Base-by-base conservation (phyloP, 2,797 vertebrate genomes). In the Anisognathus igniventris region DNA sequence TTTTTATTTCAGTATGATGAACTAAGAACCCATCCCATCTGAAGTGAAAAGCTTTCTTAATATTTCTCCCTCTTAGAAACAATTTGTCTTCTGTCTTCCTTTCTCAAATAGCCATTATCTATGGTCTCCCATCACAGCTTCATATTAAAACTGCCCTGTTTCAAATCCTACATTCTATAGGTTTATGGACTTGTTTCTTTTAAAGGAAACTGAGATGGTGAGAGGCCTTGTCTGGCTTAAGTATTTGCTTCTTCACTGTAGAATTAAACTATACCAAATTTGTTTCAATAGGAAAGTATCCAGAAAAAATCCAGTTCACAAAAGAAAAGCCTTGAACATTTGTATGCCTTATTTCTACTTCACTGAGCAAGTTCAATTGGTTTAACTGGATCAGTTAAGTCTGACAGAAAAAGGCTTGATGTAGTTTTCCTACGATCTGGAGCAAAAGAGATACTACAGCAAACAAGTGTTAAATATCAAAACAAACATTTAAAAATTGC, bases 231-330 rank as follows among this genome's bases (percentile, higher is more conserved):
- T 77, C 81, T 66, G 66, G 66, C 73, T 56, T 61, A 90, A 61
- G 57, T 66, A 79, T 70, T 94, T 92, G 54, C 80, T 96, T 92
- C 84, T 92, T 91, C 83, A 79, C 68, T 88, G 42, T 78, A 94
- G 94, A 97, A 96, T 64, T 85, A 86, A 97, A 94, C 80, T 66
- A 76, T 0, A 5, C 35, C 76, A 95, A 91, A 94, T 94, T 78
- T 95, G 48, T 64, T 77, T 54, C 28, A 79, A 77, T 11, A 88
- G 68, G 33, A 84, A 88, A 92, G 66, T 20, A 84, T 37, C 78
- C 28, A 28, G 86, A 93, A 45, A 92, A 90, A 88, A 85, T 20
- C 31, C 80, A 94, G 14, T 37, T 76, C 80, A 92, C 62, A 30
- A 39, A 58, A 51, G 30, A 33, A 50, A 57, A 39, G 14, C 12